These are phyloP conservation scores for Ophraella communa DNA, from an alignment of 2,888 invertebrate species.

Conservation along the genomic window DNA sequence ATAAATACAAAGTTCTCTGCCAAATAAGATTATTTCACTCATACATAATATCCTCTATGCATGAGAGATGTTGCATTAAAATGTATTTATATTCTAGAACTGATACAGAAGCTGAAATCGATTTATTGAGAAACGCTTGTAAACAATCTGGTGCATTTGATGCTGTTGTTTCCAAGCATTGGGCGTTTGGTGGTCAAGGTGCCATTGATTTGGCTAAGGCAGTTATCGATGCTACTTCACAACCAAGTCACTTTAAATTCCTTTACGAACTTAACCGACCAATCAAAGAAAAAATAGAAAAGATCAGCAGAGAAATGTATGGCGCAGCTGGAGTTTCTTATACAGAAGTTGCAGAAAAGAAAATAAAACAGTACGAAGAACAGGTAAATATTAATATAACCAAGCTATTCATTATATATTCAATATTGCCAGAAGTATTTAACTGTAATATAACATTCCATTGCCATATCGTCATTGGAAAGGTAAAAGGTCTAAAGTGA, in stretches of 20 bases:
- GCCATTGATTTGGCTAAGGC: constrained; percentile 86
- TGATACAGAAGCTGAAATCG: constrained; percentile 85
- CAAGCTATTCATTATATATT: no score
- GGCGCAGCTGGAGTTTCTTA: constrained; percentile 90
- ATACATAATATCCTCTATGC: no score
- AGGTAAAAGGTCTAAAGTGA: no score
- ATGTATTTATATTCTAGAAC: constrained; percentile 64
- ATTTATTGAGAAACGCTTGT: constrained; percentile 76
- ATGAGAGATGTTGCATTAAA: no score
- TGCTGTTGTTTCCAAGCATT: constrained; percentile 88
- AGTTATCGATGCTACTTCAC: constrained; percentile 78
- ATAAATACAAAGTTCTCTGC: no score
- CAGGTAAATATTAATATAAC: constrained; percentile 73
- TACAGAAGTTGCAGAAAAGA: constrained; percentile 72
- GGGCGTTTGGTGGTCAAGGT: constrained; percentile 89
- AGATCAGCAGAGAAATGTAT: constrained; percentile 92
- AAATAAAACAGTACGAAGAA: constrained; percentile 73
- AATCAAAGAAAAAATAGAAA: constrained; percentile 85
- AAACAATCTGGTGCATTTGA: constrained; percentile 82
- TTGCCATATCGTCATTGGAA: no score
- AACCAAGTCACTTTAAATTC: constrained; percentile 68
- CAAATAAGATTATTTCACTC: no score
- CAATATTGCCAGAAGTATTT: no score
- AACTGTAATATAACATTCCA: no score
- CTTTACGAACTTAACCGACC: constrained; percentile 74